These are phyloP conservation scores for Tragelaphus buxtoni DNA, from an alignment of 2,113 vertebrate species.

Conservation along the genomic window DNA sequence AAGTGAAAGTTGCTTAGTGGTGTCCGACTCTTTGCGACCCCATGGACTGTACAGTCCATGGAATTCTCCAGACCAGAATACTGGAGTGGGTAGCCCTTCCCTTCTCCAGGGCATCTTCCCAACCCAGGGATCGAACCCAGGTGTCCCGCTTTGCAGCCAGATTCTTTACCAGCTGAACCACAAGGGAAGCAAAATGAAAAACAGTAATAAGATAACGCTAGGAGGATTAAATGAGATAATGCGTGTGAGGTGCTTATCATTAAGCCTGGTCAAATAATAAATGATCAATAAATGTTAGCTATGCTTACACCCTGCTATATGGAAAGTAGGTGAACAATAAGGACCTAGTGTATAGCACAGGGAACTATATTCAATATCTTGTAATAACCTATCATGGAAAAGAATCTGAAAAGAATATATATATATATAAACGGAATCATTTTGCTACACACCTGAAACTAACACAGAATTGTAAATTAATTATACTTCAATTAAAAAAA, in stretches of 20 bases:
- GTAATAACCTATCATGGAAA: neutral
- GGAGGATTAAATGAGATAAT: neutral
- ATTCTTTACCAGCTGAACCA: no score
- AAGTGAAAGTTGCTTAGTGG: neutral
- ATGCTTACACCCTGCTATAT: neutral
- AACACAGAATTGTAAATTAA: neutral
- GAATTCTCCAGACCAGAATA: no score
- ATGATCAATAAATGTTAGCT: neutral
- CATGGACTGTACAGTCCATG: no score
- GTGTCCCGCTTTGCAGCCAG: no score
- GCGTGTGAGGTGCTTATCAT: neutral
- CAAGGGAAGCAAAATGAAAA: neutral
- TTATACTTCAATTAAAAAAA: neutral
- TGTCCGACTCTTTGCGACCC: neutral
- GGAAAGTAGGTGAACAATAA: neutral
- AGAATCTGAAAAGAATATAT: neutral
- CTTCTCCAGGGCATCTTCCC: no score
- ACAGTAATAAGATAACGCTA: neutral
- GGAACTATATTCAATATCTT: neutral
- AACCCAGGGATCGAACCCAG: no score
- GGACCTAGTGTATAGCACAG: neutral
- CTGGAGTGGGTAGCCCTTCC: no score
- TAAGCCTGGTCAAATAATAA: neutral
- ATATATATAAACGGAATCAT: neutral
- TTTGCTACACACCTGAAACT: neutral